Evolutionary conservation across 2,888 invertebrate genomes (phyloP), one percentile per base, ranked within the genome.

Genomic region (Lepidonotus clava): DNA sequence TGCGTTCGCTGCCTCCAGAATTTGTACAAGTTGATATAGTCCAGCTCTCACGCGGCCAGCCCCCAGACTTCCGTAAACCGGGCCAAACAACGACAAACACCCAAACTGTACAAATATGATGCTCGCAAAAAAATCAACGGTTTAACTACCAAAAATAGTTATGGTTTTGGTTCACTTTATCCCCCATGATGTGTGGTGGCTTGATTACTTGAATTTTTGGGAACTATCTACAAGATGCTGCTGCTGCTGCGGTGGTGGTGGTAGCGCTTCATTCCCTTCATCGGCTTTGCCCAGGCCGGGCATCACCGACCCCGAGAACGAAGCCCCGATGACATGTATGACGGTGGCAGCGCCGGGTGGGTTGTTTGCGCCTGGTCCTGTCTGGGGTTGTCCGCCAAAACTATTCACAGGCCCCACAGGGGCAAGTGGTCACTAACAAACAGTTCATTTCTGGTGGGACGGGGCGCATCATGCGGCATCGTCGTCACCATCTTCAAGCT

Each of bases 401-500:
- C 51, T 80, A 1, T 80, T 11, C 38, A 36, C 36, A 41, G 11
- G 46, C 80, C 80, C 80, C 80, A 80, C 41, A 41, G 41, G 80
- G 80, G 80, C 32, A 32, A 51, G n/a, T 41, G 80, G 40, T 80
- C 80, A 46, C 80, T 46, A 80, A 76, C 38, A 84, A 61, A 84
- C 84, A 84, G 53, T 61, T 83, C 53, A 83, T 36, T 34, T 18
- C 32, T 18, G 11, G 6, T 21, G n/a, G 11, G 8, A 71, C 66
- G 83, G n/a, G 24, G 1, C 38, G 24, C 66, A 83, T 83, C 71
- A 46, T 53, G 86, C 86, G 32, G 84, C 88, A 32, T 87, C 86
- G 32, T 88, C 87, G 51, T 86, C 88, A 0, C 87, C 88, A 28
- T 88, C 88, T 8, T 87, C 89, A 28, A 77, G 87, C 76, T 89